phyloP scores from a whole-genome alignment of 2,113 vertebrate species.

The Burhinus bistriatus region DNA sequence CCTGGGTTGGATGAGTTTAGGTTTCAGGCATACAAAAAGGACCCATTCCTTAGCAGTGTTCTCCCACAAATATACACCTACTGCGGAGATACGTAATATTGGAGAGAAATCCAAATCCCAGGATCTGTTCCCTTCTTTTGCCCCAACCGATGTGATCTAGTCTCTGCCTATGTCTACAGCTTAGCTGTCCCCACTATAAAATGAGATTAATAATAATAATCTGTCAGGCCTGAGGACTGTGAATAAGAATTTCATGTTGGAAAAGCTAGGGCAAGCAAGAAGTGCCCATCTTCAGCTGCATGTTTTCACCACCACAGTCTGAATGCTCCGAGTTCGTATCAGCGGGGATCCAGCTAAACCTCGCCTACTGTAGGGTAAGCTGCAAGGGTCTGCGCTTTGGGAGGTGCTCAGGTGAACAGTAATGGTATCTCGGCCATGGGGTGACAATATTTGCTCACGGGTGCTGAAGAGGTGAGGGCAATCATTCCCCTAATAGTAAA shows the following conservation, averaged over 20 bases:
- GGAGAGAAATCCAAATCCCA: not conserved
- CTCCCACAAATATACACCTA: not conserved
- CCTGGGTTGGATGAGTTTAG: not conserved
- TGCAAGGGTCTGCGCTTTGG: not conserved
- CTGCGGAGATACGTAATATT: fast-evolving
- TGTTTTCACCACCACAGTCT: not conserved
- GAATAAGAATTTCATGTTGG: not conserved
- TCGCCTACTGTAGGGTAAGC: fast-evolving
- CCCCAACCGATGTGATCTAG: not conserved
- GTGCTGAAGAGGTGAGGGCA: not conserved
- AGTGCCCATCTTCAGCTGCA: not conserved
- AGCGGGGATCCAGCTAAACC: not conserved
- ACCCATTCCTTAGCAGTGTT: not conserved
- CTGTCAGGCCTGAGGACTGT: not conserved
- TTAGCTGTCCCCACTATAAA: not conserved
- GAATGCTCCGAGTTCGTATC: not conserved
- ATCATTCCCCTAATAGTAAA: not conserved
- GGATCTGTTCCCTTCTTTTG: not conserved
- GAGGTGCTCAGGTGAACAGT: not conserved
- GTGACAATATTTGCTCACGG: not conserved
- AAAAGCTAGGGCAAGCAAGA: not conserved
- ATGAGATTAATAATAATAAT: not conserved
- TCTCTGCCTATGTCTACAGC: not conserved
- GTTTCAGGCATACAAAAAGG: not conserved
- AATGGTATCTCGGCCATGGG: not conserved